These are phyloP conservation scores for Temnothorax nylanderi DNA, from an alignment of 1,140 invertebrate species.

Conservation along the genomic window DNA sequence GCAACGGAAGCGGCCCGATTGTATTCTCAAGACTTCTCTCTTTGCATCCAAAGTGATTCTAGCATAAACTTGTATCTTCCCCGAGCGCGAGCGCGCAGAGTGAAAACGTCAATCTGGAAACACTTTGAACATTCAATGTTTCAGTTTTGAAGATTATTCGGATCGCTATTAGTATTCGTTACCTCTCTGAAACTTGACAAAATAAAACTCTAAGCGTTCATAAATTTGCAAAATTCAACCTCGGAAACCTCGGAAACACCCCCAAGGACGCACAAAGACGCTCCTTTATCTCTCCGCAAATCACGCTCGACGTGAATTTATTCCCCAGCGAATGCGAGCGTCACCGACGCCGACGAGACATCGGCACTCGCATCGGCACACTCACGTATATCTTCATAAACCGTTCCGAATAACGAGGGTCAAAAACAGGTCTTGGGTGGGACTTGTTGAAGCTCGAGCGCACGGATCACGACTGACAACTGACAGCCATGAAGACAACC, in stretches of 20 bases:
- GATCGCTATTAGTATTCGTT: not conserved
- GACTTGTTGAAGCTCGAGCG: slow-evolving; percentile 73
- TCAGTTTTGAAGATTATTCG: not conserved
- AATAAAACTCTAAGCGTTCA: not conserved
- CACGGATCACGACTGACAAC: slow-evolving; percentile 80
- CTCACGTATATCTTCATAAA: slow-evolving; percentile 56
- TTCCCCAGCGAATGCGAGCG: not conserved
- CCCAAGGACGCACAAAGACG: not conserved
- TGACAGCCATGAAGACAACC: slow-evolving; percentile 78
- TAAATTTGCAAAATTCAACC: not conserved
- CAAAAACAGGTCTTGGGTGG: slow-evolving; percentile 3
- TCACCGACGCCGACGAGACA: slow-evolving; percentile 29
- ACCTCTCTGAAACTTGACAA: not conserved
- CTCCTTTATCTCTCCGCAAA: not conserved
- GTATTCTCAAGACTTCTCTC: not conserved
- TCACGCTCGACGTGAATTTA: not conserved
- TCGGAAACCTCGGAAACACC: not conserved
- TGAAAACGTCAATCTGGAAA: not conserved
- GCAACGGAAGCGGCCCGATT: not conserved
- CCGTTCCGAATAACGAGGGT: not conserved
- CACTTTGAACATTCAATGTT: not conserved
- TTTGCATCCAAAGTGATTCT: not conserved
- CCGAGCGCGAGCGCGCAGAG: not conserved
- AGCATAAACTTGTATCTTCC: not conserved
- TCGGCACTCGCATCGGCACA: slow-evolving; percentile 45